Conservation (phyloP, 2,113 vertebrate species). For the Morone chrysops region DNA sequence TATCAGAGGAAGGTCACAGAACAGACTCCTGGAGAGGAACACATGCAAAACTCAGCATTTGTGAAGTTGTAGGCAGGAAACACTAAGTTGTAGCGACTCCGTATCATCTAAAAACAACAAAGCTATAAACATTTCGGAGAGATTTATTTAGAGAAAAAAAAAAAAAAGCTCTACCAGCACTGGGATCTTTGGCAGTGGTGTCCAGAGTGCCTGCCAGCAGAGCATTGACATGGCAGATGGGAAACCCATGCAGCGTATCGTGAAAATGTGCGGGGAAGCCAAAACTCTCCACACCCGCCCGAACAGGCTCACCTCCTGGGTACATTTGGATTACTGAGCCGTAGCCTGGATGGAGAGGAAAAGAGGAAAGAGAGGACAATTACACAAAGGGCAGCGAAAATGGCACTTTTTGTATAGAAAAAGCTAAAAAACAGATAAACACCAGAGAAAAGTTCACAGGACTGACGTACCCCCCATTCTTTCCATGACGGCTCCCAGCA, state of each 20-base stretch:
- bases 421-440: background rate
- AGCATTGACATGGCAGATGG: slow-evolving; percentile 92
- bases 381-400: slow-evolving; percentile 4
- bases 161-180: slow-evolving; percentile 42
- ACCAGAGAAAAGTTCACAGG: background rate
- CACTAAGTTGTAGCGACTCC: background rate
- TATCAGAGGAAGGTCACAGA: background rate
- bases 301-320: slow-evolving; percentile 90
- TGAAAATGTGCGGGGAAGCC: slow-evolving; percentile 93
- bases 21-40: background rate
- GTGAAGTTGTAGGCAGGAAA: background rate
- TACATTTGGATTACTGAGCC: slow-evolving; percentile 96
- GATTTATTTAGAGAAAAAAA: background rate
- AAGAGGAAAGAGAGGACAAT: slow-evolving; percentile 14
- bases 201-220: slow-evolving; percentile 89
- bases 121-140: slow-evolving; percentile 11
- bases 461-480: slow-evolving; percentile 91
- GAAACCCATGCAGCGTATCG: slow-evolving; percentile 91
- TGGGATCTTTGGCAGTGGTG: slow-evolving; percentile 69
- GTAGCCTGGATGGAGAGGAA: slow-evolving; percentile 83
- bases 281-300: slow-evolving; percentile 93
- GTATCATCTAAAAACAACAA: background rate
- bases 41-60: background rate
- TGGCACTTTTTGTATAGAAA: background rate
- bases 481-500: slow-evolving; percentile 95